These are phyloP conservation scores for Zaprionus gabonicus DNA, from an alignment of 1,140 invertebrate species.

Conservation along the genomic window DNA sequence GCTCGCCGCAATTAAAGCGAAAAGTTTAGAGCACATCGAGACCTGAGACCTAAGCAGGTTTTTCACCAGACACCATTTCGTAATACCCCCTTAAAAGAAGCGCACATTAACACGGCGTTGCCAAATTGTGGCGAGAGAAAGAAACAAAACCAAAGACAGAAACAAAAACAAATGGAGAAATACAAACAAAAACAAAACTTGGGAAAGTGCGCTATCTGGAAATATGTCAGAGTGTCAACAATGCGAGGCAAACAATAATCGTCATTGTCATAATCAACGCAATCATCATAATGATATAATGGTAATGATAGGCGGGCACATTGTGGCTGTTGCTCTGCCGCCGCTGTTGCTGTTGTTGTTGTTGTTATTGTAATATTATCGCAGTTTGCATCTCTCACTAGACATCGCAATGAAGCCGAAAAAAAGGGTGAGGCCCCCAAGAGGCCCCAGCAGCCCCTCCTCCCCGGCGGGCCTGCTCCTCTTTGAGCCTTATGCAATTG, in stretches of 20 bases:
- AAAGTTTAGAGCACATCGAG: constrained; percentile 30
- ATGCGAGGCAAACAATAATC: constrained; percentile 52
- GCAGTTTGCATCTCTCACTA: constrained; percentile 39
- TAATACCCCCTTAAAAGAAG: constrained; percentile 51
- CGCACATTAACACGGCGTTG: constrained; percentile 70
- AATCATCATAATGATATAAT: constrained; percentile 47
- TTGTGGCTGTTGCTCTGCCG: not conserved
- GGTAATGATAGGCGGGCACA: constrained; percentile 17
- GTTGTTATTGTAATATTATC: constrained; percentile 41
- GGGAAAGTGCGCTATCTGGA: constrained; percentile 65
- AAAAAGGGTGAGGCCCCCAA: constrained; percentile 33
- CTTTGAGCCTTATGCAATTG: constrained; percentile 52
- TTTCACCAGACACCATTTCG: constrained; percentile 38
- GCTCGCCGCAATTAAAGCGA: constrained; percentile 49
- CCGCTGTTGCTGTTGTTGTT: not conserved
- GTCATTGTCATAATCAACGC: constrained; percentile 31
- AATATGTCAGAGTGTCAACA: constrained; percentile 70
- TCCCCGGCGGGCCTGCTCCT: not conserved
- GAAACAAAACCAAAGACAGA: constrained; percentile 40
- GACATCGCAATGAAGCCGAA: constrained; percentile 25
- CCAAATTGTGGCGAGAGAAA: constrained; percentile 56
- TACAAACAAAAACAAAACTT: constrained; percentile 44
- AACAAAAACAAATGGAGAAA: constrained; percentile 30
- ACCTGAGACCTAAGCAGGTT: constrained; percentile 39
- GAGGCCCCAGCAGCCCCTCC: not conserved